Evolutionary conservation across 2,797 vertebrate genomes (phyloP), one percentile per base, ranked within the genome.

Genomic region (Nannoperca australis): DNA sequence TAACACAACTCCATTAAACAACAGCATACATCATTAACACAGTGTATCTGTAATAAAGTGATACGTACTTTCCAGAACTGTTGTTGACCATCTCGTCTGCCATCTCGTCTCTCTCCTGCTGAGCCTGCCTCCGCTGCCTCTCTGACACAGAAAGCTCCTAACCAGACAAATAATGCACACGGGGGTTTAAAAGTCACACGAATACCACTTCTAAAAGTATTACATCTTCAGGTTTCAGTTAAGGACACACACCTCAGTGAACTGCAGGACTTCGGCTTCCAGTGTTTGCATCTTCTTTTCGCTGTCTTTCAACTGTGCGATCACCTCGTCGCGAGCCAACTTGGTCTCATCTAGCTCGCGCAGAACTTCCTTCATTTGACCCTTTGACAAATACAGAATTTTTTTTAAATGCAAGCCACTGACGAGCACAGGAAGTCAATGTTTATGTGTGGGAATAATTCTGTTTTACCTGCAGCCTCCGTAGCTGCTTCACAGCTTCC

Each of bases 41-140:
- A n/a, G 30, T 3, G 2, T 3, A 34, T 30, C 36, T 6, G 9
- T 3, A 32, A 7, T 12, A 40, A 54, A 79, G 61, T 20, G 50
- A 76, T 60, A 95, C 96, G 89, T 53, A 98, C 97, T 97, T 98
- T 91, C 96, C 96, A 54, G 96, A 93, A 74, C 93, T 95, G 79
- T 92, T 96, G 68, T 95, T 97, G 83, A 96, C 93, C 85, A 98
- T 93, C 84, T 98, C 97, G 1, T 98, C 97, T 0, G 96, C 92
- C 89, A 98, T 70, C 81, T 98, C 97, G 0, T 98, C 97, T 76
- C 97, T 94, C 77, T 98, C 97, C 92, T 97, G 97, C 88, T 97
- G 96, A 38, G 96, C 96, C 86, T 97, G 97, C 67, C 97, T 94
- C 78, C 90, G 95, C 80, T 96, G 95, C 13, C 96, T 94, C 68